Conservation (phyloP, 2,113 vertebrate species). For the Clarias macrocephalus region DNA sequence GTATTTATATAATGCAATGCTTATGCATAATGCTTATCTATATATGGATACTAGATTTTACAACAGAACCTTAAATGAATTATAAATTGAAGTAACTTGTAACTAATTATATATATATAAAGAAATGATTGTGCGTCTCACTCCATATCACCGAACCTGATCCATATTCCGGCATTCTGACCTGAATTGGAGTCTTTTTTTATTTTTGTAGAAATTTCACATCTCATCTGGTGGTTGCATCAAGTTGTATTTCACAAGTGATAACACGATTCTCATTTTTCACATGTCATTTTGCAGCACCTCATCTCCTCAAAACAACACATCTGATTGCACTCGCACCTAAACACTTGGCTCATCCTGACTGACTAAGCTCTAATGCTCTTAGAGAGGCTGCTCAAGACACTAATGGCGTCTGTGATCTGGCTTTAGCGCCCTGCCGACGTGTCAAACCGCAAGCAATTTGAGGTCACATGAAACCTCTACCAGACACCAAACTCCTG, state of each 20-base stretch:
- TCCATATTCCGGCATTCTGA: neutral
- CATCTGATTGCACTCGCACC: conserved; percentile 39
- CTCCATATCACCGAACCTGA: neutral
- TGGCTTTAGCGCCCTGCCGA: conserved; percentile 16
- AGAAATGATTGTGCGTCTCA: neutral
- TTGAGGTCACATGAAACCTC: conserved; percentile 34
- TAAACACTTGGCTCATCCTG: conserved; percentile 48
- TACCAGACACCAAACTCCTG: neutral
- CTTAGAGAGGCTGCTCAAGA: conserved; percentile 35
- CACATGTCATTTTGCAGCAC: conserved; percentile 5
- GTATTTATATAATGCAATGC: too few species aligned
- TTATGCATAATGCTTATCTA: neutral
- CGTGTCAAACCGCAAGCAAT: conserved; percentile 26
- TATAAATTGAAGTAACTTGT: neutral
- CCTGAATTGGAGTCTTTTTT: neutral
- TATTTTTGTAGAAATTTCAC: neutral
- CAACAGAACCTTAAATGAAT: neutral
- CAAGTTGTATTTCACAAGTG: neutral
- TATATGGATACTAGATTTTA: neutral
- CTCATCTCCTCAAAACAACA: conserved; percentile 15
- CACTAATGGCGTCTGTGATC: conserved; percentile 41
- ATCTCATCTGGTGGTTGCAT: neutral
- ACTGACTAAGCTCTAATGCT: conserved; percentile 41
- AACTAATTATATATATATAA: neutral
- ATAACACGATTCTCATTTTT: conserved; percentile 1